Evolutionary conservation across 53 echinoderm and acorn worm species (phyloP).

Genomic region (Arbacia lixula): DNA sequence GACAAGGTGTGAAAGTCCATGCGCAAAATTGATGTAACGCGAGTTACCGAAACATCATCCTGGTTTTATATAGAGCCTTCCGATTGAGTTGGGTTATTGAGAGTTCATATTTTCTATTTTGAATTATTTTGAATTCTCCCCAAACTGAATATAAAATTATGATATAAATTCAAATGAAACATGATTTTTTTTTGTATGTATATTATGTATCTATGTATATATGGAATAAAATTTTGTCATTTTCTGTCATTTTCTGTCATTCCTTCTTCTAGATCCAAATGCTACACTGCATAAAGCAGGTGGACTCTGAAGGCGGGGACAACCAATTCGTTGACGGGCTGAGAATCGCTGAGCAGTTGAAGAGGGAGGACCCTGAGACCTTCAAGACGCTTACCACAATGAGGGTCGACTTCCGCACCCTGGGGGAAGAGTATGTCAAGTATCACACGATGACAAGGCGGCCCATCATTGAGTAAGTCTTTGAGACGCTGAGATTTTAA

Average conservation of each 20-base stretch:
- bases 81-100: too few relatives aligned
- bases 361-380: conserved; percentile 35
- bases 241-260: background rate
- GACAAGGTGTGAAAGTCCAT: too few relatives aligned
- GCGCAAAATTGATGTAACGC: too few relatives aligned
- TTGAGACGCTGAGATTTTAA: background rate
- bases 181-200: too few relatives aligned
- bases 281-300: conserved; percentile 56
- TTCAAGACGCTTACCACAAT: conserved; percentile 30
- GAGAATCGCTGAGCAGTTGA: conserved; percentile 40
- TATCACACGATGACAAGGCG: conserved; percentile 33
- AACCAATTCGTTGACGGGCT: conserved; percentile 60
- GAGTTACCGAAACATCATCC: too few relatives aligned
- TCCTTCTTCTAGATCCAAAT: conserved; percentile 44
- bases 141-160: too few relatives aligned
- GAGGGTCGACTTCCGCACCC: conserved; percentile 51
- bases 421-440: conserved; percentile 29
- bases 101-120: too few relatives aligned
- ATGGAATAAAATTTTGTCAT: too few relatives aligned
- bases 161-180: too few relatives aligned
- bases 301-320: conserved; percentile 39
- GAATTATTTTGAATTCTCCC: too few relatives aligned
- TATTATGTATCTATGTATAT: too few relatives aligned
- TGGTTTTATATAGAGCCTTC: too few relatives aligned
- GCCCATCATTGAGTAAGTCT: conserved; percentile 52